Percentiles rank a stretch among this genome's conserved stretches.
phyloP scores from a whole-genome alignment of 2,888 invertebrate genomes.

The Clanis bilineata region DNA sequence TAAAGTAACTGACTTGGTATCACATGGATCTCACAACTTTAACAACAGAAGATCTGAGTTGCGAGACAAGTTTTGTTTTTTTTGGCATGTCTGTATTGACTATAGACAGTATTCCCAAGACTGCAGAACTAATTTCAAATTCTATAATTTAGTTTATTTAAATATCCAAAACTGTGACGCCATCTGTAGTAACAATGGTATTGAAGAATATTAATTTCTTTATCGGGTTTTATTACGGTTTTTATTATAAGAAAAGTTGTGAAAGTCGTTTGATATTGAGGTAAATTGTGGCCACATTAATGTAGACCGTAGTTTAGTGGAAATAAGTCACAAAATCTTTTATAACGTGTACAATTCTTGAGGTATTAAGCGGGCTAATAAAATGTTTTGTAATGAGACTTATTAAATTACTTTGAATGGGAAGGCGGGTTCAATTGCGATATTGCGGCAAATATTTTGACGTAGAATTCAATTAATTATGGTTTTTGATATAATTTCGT shows the following conservation, averaged over 20 bases:
- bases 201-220: slow-evolving; percentile 13
- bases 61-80: no score
- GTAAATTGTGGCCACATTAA: background rate
- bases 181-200: background rate
- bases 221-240: background rate
- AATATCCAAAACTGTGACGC: background rate
- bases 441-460: background rate
- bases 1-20: no score
- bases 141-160: background rate
- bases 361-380: background rate
- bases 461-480: background rate
- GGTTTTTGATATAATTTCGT: background rate
- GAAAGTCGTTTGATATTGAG: background rate
- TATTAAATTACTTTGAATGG: background rate
- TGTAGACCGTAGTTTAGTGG: background rate
- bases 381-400: background rate
- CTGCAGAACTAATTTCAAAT: no score
- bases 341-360: background rate
- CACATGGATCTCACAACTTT: no score
- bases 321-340: background rate
- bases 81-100: no score
- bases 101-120: no score
- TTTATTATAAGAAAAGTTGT: slow-evolving; percentile 9
- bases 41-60: no score
- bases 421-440: background rate